A percentile compares a stretch with the other conserved stretches of the same genome.
Evolutionary conservation across 2,888 invertebrate species (phyloP).

Genomic region (Kryphioiulus occultus): DNA sequence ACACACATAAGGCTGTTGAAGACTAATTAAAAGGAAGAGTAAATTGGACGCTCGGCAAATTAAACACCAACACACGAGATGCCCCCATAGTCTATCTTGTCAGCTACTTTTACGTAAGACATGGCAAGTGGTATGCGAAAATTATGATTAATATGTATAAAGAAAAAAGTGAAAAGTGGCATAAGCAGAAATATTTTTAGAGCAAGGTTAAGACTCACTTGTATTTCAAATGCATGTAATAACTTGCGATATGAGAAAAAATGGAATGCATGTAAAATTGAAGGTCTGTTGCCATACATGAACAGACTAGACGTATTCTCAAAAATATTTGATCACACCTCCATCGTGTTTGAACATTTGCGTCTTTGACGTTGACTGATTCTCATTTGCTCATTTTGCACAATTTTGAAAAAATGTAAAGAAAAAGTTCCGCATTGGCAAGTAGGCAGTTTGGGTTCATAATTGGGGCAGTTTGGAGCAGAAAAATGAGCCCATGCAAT

Average conservation of each 20-base stretch:
- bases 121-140: not conserved
- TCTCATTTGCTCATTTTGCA: not conserved
- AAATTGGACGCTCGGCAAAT: not conserved
- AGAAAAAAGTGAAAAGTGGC: not conserved
- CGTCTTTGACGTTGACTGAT: not conserved
- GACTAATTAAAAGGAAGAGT: not conserved
- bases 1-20: not conserved
- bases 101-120: not conserved
- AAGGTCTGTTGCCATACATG: not conserved
- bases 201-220: not conserved
- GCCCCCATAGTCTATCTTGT: not conserved
- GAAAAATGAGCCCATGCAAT: too few relatives aligned
- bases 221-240: not conserved
- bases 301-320: too few relatives aligned
- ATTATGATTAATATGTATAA: not conserved
- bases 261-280: not conserved
- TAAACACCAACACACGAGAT: not conserved
- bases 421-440: too few relatives aligned
- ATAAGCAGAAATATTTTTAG: constrained; percentile 5
- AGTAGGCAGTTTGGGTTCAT: too few relatives aligned
- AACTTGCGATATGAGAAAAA: not conserved
- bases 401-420: too few relatives aligned
- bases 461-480: too few relatives aligned
- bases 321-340: too few relatives aligned
- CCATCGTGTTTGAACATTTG: not conserved